Conservation (phyloP, 64 coral and sea anemone genomes). For the Porites australiensis region DNA sequence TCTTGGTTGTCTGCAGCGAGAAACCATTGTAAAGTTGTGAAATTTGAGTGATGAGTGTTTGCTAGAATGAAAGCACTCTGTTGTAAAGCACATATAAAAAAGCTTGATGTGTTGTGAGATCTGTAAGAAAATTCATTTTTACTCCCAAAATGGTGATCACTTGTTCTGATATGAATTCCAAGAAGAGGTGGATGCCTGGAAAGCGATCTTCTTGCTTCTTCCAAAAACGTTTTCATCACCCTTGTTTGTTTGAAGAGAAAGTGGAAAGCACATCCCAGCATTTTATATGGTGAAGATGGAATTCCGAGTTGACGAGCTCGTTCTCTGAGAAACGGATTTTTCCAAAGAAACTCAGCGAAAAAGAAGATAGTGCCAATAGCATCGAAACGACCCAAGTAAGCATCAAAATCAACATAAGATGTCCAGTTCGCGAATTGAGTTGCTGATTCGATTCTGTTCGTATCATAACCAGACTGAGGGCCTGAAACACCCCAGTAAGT, state of each 20-base stretch:
- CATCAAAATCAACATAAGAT: not conserved
- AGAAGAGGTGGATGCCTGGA: not conserved
- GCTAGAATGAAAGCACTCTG: not conserved
- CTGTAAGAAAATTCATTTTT: not conserved
- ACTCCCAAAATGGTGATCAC: constrained; percentile 32
- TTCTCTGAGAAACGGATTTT: constrained; percentile 3
- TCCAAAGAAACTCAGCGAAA: constrained; percentile 31
- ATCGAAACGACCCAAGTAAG: not conserved
- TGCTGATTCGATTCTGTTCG: not conserved
- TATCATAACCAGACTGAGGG: not conserved
- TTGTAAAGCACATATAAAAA: constrained; percentile 4
- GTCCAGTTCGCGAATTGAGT: not conserved
- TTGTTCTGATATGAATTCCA: constrained; percentile 56
- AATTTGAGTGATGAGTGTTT: not conserved
- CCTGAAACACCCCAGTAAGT: constrained; percentile 9
- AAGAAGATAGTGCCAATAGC: constrained; percentile 20
- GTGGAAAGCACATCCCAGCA: constrained; percentile 39
- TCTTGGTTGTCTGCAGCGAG: not conserved
- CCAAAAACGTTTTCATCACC: not conserved
- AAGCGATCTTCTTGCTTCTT: not conserved
- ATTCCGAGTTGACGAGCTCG: not conserved
- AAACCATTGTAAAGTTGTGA: not conserved
- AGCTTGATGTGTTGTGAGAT: constrained; percentile 2
- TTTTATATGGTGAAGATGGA: not conserved
- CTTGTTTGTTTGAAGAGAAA: constrained; percentile 20